Evolutionary conservation across 2,888 invertebrate genomes (phyloP), one percentile per base, ranked within the genome.

Genomic region (Pseudeuparius sepicola): DNA sequence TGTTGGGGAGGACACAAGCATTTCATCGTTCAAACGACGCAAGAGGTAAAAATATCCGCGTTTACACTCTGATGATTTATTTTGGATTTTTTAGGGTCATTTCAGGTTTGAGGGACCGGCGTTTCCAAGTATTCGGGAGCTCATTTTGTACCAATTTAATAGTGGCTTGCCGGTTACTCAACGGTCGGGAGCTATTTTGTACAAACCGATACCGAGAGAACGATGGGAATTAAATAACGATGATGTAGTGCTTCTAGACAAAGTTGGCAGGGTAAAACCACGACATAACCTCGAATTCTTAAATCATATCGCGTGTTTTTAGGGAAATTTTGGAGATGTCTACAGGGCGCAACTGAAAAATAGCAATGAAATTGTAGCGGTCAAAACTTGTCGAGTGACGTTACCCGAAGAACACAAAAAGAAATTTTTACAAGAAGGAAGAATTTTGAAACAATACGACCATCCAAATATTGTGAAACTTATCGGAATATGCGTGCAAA

Each of bases 251-350:
- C 67, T 94, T 16, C 65, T 86, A 36, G 90, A 92, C 49, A 94
- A 94, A 70, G 90, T 96, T 53, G 96, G 94, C 57, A 71, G 88
- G 63, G 93, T 93, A 63, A 70, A 73, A 7, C 14, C 16, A 2
- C 6, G 4, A 12, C 4, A 11, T 5, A 29, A 36, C 12, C 4
- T 9, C 9, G 18, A 12, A 16, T 14, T 32, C 20, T 15, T 37
- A 31, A 24, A 17, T 17, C 17, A 26, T 24, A 14, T 20, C 7
- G 13, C 12, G 31, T 5, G 1, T 32, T 49, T 53, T 34, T 57
- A 94, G 93, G 96, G 96, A 29, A 94, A 96, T 61, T 96, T 96
- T 63, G 96, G 96, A 2, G 94, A 96, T 63, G 96, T 96, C 2
- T 93, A 90, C 65, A 86, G 87, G 61, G 94, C 93, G 3, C 75